Percentiles rank a stretch among this genome's conserved stretches.
phyloP scores from a whole-genome alignment of 1,140 invertebrate genomes.

The Tetragnatha versicolor region DNA sequence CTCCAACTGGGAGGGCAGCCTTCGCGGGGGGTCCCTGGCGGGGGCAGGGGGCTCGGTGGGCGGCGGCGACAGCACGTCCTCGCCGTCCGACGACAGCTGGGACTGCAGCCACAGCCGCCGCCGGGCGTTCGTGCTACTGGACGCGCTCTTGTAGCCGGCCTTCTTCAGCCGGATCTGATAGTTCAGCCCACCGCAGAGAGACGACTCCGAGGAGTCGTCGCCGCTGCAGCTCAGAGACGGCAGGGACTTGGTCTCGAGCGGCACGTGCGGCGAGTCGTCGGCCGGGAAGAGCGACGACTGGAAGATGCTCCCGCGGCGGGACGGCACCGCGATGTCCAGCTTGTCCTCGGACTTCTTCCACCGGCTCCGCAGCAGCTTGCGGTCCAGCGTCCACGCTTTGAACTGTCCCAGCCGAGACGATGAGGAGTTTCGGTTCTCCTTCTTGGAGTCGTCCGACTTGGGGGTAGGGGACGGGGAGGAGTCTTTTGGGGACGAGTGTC shows the following conservation, averaged over 20 bases:
- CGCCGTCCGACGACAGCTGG: constrained; percentile 28
- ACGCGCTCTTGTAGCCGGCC: constrained; percentile 41
- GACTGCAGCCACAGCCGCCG: constrained; percentile 46
- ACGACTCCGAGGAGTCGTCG: not conserved
- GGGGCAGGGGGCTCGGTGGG: not conserved
- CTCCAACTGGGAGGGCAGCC: constrained; percentile 46
- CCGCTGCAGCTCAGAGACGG: constrained; percentile 20
- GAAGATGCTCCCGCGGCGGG: constrained; percentile 37
- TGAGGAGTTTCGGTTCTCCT: constrained; percentile 23
- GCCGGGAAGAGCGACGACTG: constrained; percentile 44
- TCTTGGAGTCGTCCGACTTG: constrained; percentile 27
- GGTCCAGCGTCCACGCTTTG: constrained; percentile 57
- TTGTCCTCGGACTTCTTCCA: constrained; percentile 49
- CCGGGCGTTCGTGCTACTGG: not conserved
- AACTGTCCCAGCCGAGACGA: constrained; percentile 49
- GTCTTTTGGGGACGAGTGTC: constrained; percentile 16
- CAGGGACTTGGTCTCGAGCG: constrained; percentile 26
- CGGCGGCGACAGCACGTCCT: constrained; percentile 31
- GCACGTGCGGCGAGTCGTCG: constrained; percentile 11
- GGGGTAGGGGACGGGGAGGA: not conserved
- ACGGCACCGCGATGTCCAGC: constrained; percentile 19
- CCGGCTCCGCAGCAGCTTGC: constrained; percentile 48
- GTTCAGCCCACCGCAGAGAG: constrained; percentile 41
- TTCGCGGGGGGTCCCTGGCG: not conserved
- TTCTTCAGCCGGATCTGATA: constrained; percentile 52